Evolutionary conservation across 1,140 invertebrate genomes (phyloP), one percentile per base, ranked within the genome.

Genomic region (Helicorthomorpha holstii): DNA sequence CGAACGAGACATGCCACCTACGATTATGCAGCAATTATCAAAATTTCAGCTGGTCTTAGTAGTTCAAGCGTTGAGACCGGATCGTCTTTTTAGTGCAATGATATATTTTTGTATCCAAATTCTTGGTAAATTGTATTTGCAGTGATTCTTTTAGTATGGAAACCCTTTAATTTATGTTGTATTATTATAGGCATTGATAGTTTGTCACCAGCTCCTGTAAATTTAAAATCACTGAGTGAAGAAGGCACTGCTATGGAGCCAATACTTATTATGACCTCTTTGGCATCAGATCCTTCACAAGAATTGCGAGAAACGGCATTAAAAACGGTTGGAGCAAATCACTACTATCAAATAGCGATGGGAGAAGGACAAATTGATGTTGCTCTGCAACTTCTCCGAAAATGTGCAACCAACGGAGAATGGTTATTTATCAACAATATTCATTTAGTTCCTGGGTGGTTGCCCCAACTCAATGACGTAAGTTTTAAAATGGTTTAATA

Each of bases 391-490:
- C 62, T 71, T 41, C 59, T 85, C 1, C 68, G 73, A 54, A 62
- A 70, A 52, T 71, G 73, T 59, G 62, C 72, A 19, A 64, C 66
- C 50, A 67, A 73, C 53, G 83, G 82, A 2, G 67, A 74, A 19
- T 90, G 86, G 85, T 61, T 89, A 2, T 77, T 83, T 45, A 64
- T 93, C 27, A 92, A 90, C 65, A 95, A 95, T 67, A 70, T 94
- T 0, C 91, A 95, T 65, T 69, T 95, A 14, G 82, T 88, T 14
- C 78, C 80, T 0, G 72, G 76, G 27, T 91, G 84, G 79, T 64
- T 93, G 1, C 77, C 79, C 1, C 64, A 72, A 21, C 65, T 93
- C 29, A 82, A 87, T 54, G 77, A 86, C 62, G 70, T 70, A 57
- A 48, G 50, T 54, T 44, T 50, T 7, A 7, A 34, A 7, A 34